These are phyloP conservation scores for Nezara viridula DNA, from an alignment of 2,888 invertebrate genomes.

Conservation along the genomic window DNA sequence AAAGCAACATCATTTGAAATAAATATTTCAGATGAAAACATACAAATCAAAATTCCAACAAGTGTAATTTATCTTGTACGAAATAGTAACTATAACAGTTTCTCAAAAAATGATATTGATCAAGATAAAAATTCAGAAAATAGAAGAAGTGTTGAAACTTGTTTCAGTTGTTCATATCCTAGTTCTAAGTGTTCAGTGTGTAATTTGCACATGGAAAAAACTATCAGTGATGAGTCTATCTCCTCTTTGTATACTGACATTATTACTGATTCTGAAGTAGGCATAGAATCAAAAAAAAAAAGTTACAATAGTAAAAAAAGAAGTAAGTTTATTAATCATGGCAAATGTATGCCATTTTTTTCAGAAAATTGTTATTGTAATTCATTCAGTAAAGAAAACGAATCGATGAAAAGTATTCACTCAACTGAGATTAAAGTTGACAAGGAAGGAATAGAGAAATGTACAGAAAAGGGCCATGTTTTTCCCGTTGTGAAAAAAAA, in stretches of 20 bases:
- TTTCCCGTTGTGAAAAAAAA: not conserved
- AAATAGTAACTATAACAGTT: not conserved
- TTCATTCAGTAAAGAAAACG: not conserved
- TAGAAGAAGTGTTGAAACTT: not conserved
- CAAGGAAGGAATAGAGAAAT: not conserved
- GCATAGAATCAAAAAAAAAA: not conserved
- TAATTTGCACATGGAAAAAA: not conserved
- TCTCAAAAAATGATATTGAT: not conserved
- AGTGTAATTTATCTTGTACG: not conserved
- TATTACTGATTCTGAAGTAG: slow-evolving; percentile 21
- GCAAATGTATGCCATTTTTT: slow-evolving; percentile 22
- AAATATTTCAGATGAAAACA: slow-evolving; percentile 25
- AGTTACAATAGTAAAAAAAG: not conserved
- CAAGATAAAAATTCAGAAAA: not conserved
- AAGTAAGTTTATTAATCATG: not conserved
- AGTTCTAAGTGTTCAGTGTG: not conserved
- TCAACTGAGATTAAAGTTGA: not conserved
- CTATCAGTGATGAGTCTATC: not conserved
- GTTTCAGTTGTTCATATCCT: not conserved
- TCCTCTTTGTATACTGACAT: slow-evolving; percentile 20
- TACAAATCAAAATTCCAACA: slow-evolving; percentile 45
- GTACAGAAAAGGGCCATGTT: not conserved
- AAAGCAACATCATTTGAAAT: slow-evolving; percentile 9
- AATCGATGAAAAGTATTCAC: not conserved
- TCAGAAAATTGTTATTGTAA: slow-evolving; percentile 19